A percentile compares a stretch with the other conserved stretches of the same genome.
Conservation (phyloP, 2,113 vertebrate species). For the Callocephalon fimbriatum region DNA sequence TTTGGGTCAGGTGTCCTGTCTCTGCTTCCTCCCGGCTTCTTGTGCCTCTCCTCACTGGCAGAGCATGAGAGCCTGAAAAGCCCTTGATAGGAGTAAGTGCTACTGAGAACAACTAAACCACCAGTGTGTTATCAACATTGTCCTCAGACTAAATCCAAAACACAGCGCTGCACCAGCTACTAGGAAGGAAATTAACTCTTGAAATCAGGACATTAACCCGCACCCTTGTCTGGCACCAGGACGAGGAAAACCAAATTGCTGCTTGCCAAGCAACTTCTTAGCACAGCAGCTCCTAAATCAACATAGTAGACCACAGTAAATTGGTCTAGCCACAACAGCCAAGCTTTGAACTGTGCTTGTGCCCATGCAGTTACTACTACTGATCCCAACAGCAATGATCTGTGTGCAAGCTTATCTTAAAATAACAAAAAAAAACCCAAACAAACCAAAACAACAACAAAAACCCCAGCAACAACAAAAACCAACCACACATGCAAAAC, state of each 20-base stretch:
- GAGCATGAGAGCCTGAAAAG: neutral
- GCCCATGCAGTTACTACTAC: neutral
- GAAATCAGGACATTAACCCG: neutral
- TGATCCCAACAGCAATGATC: neutral
- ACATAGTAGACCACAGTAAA: neutral
- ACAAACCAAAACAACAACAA: no score
- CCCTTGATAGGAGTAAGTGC: neutral
- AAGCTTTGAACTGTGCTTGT: neutral
- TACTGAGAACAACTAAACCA: neutral
- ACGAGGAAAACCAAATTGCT: neutral
- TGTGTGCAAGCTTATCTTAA: neutral
- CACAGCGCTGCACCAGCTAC: neutral
- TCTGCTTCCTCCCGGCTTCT: neutral
- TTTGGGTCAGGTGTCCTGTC: neutral
- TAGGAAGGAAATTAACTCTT: neutral
- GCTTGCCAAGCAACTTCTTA: neutral
- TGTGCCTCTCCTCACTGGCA: neutral
- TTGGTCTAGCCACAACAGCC: neutral
- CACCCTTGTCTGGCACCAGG: neutral
- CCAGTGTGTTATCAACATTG: neutral
- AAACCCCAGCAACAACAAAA: neutral
- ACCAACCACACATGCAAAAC: neutral
- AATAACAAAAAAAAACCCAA: fast-evolving
- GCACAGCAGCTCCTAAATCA: neutral
- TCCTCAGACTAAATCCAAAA: neutral